Percentiles rank a stretch among this genome's conserved stretches.
These are phyloP conservation scores for Acleris laterana DNA, from an alignment of 2,888 invertebrate genomes.

Conservation along the genomic window DNA sequence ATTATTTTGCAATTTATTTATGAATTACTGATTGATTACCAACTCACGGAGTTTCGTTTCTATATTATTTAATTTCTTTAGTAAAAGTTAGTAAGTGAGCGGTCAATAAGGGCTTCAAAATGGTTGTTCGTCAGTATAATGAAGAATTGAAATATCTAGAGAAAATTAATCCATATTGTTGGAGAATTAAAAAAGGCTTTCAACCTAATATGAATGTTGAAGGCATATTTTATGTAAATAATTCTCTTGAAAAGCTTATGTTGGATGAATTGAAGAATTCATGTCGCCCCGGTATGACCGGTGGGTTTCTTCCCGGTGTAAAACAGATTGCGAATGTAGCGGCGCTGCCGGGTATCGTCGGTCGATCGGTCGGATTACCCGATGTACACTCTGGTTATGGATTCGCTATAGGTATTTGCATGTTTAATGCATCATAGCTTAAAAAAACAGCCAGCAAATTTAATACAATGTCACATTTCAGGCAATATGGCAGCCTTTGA, in stretches of 20 bases:
- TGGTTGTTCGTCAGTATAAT: slow-evolving; percentile 95
- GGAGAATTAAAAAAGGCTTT: slow-evolving; percentile 99
- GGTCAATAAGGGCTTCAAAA: slow-evolving; percentile 56
- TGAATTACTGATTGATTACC: too few species aligned
- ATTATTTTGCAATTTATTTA: too few species aligned
- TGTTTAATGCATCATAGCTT: not conserved
- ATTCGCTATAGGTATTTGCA: slow-evolving; percentile 94
- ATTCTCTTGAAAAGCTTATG: slow-evolving; percentile 96
- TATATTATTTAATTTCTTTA: not conserved
- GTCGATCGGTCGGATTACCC: slow-evolving; percentile 96
- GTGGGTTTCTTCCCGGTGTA: slow-evolving; percentile 98
- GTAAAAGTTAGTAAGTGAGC: too few species aligned
- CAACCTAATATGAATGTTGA: slow-evolving; percentile 99
- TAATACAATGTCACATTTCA: slow-evolving; percentile 52
- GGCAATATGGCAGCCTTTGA: slow-evolving; percentile 99
- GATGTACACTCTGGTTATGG: slow-evolving; percentile 99
- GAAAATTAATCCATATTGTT: slow-evolving; percentile 92
- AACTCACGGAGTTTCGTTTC: too few species aligned
- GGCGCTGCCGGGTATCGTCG: slow-evolving; percentile 98
- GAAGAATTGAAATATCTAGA: slow-evolving; percentile 97
- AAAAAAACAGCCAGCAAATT: too few species aligned
- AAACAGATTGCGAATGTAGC: slow-evolving; percentile 99
- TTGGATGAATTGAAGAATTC: slow-evolving; percentile 97
- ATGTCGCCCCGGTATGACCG: slow-evolving; percentile 94
- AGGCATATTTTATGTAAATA: slow-evolving; percentile 98